Conservation (phyloP, 2,888 invertebrate genomes). For the Eupeodes latifasciatus region DNA sequence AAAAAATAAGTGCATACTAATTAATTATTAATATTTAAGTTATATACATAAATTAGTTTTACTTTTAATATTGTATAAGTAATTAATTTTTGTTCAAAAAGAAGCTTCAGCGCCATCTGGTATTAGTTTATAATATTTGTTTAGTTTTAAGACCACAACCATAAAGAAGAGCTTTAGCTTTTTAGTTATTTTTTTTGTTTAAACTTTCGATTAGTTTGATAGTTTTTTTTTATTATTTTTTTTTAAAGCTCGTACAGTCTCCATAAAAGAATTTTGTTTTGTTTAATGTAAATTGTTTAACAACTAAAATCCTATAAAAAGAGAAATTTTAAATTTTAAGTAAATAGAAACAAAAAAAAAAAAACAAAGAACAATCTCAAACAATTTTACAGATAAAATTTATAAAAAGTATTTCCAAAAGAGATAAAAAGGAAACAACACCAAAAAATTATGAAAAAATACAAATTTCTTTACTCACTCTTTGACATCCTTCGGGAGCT, state of each 20-base stretch:
- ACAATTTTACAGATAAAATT: conserved; percentile 28
- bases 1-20: conserved; percentile 39
- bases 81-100: not conserved
- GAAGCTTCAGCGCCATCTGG: conserved; percentile 66
- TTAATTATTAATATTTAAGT: conserved; percentile 29
- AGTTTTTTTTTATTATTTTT: conserved; percentile 16
- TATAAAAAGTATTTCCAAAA: not conserved
- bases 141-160: conserved; percentile 74
- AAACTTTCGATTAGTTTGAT: conserved; percentile 51
- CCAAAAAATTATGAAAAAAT: not conserved
- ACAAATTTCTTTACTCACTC: conserved; percentile 83
- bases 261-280: conserved; percentile 25
- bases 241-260: conserved; percentile 59
- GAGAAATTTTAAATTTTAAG: conserved; percentile 56
- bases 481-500: conserved; percentile 86
- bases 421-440: too few species aligned
- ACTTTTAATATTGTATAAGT: not conserved
- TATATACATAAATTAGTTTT: conserved; percentile 70
- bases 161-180: conserved; percentile 49
- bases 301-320: conserved; percentile 84
- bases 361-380: conserved; percentile 58
- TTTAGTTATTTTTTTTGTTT: not conserved
- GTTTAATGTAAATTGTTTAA: conserved; percentile 79
- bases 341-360: conserved; percentile 44
- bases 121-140: conserved; percentile 65